Evolutionary conservation across 37 sponge, comb jelly and placozoan species (phyloP).

Genomic region (Beroe forskalii): DNA sequence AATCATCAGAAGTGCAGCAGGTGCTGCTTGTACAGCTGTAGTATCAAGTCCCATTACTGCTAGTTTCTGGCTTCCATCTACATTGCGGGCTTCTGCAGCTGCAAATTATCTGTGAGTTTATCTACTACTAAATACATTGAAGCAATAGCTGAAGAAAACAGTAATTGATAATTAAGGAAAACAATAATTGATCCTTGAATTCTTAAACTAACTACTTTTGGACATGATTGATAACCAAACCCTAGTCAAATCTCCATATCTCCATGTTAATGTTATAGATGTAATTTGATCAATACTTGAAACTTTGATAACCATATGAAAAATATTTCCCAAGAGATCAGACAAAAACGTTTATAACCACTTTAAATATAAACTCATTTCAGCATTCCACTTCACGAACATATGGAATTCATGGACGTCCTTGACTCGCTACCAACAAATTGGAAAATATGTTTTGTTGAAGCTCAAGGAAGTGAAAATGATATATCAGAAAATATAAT

Average conservation of each 20-base stretch:
- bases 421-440: neutral
- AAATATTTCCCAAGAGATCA: no score
- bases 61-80: conserved; percentile 2
- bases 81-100: conserved; percentile 28
- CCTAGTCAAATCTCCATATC: no score
- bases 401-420: neutral
- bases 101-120: conserved; percentile 10
- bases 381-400: conserved; percentile 25
- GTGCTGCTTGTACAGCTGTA: conserved; percentile 36
- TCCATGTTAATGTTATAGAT: no score
- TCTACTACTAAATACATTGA: neutral
- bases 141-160: neutral
- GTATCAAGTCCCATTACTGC: neutral
- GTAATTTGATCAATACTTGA: no score
- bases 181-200: neutral
- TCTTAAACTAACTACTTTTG: no score
- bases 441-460: conserved; percentile 45
- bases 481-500: neutral
- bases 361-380: neutral
- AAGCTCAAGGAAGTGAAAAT: neutral
- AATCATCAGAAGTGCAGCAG: conserved; percentile 45
- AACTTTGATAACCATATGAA: no score
- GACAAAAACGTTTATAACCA: no score
- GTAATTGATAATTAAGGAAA: neutral
- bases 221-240: no score